Evolutionary conservation across 2,888 invertebrate species (phyloP).

Genomic region (Caenorhabditis sp.): DNA sequence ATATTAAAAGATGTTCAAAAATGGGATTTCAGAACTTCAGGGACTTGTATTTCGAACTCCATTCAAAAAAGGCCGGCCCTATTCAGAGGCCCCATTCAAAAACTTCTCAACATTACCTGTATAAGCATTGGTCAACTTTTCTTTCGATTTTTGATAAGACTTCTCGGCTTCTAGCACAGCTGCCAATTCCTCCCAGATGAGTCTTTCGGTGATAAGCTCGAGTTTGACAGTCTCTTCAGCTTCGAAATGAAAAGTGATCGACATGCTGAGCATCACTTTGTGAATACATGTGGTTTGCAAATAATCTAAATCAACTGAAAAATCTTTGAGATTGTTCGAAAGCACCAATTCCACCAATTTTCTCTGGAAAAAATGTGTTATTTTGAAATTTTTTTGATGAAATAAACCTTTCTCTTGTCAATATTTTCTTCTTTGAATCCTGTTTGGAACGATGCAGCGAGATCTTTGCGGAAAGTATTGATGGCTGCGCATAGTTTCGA

Average conservation of each 20-base stretch:
- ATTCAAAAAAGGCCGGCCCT: no score
- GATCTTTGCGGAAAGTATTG: slow-evolving; percentile 42
- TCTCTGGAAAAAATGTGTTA: slow-evolving; percentile 75
- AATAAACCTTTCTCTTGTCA: slow-evolving; percentile 49
- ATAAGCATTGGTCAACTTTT: slow-evolving; percentile 27
- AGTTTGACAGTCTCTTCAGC: slow-evolving; percentile 42
- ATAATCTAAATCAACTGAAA: slow-evolving; percentile 49
- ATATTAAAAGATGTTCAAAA: no score
- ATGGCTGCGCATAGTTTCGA: slow-evolving; percentile 15
- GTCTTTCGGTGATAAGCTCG: slow-evolving; percentile 48
- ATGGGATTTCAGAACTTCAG: no score
- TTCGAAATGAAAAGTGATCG: slow-evolving; percentile 15
- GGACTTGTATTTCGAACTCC: no score
- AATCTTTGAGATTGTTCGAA: slow-evolving; percentile 80
- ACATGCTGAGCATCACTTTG: slow-evolving; percentile 33
- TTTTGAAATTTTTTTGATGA: background rate
- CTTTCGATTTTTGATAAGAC: slow-evolving; percentile 28
- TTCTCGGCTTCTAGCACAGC: slow-evolving; percentile 49
- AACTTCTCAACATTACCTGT: slow-evolving; percentile 41
- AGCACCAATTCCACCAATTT: slow-evolving; percentile 86
- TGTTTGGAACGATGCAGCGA: slow-evolving; percentile 41
- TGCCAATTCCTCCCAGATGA: slow-evolving; percentile 45
- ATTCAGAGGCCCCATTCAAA: no score
- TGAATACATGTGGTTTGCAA: slow-evolving; percentile 47
- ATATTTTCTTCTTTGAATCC: slow-evolving; percentile 52